These are phyloP conservation scores for Grammomys dolichurus DNA, from an alignment of 2,113 vertebrate genomes.

Conservation along the genomic window DNA sequence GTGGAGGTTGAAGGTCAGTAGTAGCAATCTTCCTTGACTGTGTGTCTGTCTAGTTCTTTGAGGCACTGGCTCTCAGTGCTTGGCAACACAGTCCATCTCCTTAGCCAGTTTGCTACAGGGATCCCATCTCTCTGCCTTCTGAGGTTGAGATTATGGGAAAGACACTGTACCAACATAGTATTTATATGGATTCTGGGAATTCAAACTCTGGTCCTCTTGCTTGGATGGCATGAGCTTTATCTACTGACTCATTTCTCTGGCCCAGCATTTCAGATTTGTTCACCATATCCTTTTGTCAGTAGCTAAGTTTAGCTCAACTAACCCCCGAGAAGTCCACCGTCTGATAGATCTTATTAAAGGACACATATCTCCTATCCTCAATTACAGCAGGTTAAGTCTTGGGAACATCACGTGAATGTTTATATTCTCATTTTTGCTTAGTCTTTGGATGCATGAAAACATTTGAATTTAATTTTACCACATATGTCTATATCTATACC, in stretches of 20 bases:
- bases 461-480: background rate
- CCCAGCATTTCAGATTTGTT: background rate
- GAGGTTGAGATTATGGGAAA: background rate
- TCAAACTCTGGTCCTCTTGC: background rate
- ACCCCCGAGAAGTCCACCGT: background rate
- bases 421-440: background rate
- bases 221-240: background rate
- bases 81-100: background rate
- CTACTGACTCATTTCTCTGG: background rate
- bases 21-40: background rate
- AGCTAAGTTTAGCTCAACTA: background rate
- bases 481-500: background rate
- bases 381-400: constrained; percentile 6
- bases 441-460: background rate
- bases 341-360: background rate
- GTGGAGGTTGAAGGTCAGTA: background rate
- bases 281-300: background rate
- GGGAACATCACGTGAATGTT: background rate
- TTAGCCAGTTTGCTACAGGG: background rate
- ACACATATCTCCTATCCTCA: background rate
- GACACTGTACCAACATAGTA: background rate
- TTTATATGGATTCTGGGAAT: background rate
- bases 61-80: background rate
- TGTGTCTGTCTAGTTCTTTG: background rate
- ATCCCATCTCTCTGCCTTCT: background rate